Percentiles rank a stretch among this genome's conserved stretches.
phyloP scores from a whole-genome alignment of 2,113 vertebrate genomes.

The Todiramphus saurophagus region DNA sequence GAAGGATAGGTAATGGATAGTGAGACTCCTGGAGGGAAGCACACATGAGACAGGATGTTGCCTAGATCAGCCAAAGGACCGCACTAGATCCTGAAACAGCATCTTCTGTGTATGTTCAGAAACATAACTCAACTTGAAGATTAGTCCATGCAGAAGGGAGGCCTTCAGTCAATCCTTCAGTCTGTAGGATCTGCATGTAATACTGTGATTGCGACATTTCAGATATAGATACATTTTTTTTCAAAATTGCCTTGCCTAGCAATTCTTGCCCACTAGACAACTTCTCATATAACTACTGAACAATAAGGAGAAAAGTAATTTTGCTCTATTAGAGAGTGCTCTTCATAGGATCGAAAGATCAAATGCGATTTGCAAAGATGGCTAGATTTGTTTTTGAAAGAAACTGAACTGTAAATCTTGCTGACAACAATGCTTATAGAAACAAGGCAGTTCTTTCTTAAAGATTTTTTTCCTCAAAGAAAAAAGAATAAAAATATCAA shows the following conservation, averaged over 20 bases:
- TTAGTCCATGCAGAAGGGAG: background rate
- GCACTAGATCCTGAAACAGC: background rate
- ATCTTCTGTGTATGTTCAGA: background rate
- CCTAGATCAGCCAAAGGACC: background rate
- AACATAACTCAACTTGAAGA: background rate
- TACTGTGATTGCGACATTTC: background rate
- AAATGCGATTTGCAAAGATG: background rate
- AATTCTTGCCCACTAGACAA: background rate
- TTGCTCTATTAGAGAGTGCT: background rate
- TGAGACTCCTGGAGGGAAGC: fast-evolving
- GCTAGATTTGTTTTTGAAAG: background rate
- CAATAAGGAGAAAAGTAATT: background rate
- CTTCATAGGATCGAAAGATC: background rate
- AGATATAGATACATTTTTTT: background rate
- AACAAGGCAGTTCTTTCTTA: background rate
- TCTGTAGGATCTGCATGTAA: background rate
- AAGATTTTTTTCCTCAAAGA: background rate
- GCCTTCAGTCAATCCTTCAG: background rate
- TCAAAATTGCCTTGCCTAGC: background rate
- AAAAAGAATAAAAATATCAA: background rate
- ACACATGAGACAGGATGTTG: background rate
- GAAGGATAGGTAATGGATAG: background rate
- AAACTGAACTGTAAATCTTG: background rate
- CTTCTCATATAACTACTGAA: background rate
- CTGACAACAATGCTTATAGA: background rate